Evolutionary conservation across 2,113 vertebrate genomes (phyloP).

Genomic region (Tursiops truncatus): DNA sequence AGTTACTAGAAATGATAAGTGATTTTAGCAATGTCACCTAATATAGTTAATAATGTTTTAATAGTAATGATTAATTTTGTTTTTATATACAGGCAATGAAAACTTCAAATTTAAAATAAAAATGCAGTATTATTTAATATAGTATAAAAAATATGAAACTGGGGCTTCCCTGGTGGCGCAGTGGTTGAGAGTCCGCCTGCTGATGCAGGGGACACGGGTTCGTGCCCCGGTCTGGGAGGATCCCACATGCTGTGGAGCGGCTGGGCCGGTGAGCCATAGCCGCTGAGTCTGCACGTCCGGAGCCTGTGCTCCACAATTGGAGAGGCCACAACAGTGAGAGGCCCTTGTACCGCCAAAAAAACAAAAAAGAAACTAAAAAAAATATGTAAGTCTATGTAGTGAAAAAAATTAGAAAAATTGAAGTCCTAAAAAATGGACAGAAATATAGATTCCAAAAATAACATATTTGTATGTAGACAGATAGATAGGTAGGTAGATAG

Average conservation of each 20-base stretch:
- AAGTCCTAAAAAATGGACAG: neutral
- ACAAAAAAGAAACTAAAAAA: neutral
- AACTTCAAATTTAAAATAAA: neutral
- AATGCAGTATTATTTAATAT: neutral
- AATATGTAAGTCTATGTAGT: neutral
- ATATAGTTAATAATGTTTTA: neutral
- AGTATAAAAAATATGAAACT: neutral
- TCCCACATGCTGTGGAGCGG: too few relatives aligned
- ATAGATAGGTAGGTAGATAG: too few relatives aligned
- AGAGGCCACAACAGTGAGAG: too few relatives aligned
- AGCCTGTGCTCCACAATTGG: too few relatives aligned
- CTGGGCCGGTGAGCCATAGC: too few relatives aligned
- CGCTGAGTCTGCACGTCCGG: rapidly evolving
- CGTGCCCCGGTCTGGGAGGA: too few relatives aligned
- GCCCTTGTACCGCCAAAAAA: too few relatives aligned
- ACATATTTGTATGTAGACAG: neutral
- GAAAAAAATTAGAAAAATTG: neutral
- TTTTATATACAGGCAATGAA: neutral
- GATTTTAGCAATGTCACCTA: neutral
- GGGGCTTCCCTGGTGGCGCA: too few relatives aligned
- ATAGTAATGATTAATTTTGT: neutral
- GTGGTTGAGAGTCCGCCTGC: too few relatives aligned
- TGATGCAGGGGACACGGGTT: too few relatives aligned
- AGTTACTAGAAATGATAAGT: neutral
- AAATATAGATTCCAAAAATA: neutral